phyloP scores from a whole-genome alignment of 2,113 vertebrate species.

The Caretta caretta region DNA sequence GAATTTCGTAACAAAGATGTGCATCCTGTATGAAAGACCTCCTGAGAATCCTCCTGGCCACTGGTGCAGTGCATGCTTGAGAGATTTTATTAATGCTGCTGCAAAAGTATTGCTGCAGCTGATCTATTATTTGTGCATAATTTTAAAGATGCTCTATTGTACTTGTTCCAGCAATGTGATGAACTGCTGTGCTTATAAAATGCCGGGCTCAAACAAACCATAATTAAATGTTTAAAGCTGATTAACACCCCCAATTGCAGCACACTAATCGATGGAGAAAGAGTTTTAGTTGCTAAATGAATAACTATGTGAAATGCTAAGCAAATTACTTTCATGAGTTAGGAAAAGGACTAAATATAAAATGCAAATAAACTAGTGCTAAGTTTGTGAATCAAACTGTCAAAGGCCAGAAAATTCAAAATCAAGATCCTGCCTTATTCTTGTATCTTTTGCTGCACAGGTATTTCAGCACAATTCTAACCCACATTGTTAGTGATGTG shows the following conservation, averaged over 20 bases:
- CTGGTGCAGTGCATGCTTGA: conserved; percentile 49
- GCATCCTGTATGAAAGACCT: conserved; percentile 75
- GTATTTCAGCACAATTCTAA: neutral
- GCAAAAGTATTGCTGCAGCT: conserved; percentile 42
- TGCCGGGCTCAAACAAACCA: neutral
- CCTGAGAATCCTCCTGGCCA: conserved; percentile 71
- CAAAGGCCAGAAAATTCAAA: neutral
- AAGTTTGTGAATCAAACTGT: neutral
- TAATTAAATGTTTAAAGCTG: conserved; percentile 53
- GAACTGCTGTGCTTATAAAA: conserved; percentile 38
- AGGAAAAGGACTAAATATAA: neutral
- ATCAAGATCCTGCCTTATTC: neutral
- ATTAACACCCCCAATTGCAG: conserved; percentile 16
- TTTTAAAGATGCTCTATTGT: conserved; percentile 44
- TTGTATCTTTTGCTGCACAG: fast-evolving
- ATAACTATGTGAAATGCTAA: conserved; percentile 29
- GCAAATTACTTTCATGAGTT: neutral
- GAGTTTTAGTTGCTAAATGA: neutral
- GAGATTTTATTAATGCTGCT: conserved; percentile 69
- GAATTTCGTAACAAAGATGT: conserved; percentile 82
- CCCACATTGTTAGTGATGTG: neutral
- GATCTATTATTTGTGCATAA: conserved; percentile 41
- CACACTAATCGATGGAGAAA: conserved; percentile 10
- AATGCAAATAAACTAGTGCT: neutral
- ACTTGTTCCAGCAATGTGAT: conserved; percentile 53